Evolutionary conservation across 2,113 vertebrate species (phyloP), one percentile per base, ranked within the genome.

Genomic region (Gymnarchus niloticus): DNA sequence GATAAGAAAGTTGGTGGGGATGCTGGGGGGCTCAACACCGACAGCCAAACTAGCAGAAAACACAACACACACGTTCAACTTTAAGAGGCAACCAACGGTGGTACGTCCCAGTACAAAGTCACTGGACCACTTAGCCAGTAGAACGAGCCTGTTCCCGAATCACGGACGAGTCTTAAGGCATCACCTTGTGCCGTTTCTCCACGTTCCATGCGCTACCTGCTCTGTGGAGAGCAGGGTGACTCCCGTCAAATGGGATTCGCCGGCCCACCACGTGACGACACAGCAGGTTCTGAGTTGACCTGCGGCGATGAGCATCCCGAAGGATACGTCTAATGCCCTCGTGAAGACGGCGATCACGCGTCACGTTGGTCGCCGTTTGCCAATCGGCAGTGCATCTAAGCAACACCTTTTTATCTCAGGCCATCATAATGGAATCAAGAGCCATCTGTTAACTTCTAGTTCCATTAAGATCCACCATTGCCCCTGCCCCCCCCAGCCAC

Each of bases 1-100:
- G 89, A 89, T 85, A 89, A 88, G 90, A 88, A 91, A 91, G 92
- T 92, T 91, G 93, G 92, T 92, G 91, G 91, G 89, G 92, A 90
- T 92, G 92, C 94, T 91, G 92, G 91, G 92, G 91, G 89, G 91
- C 65, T 92, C 93, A 92, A 92, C 73, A 21, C 21, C 5, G 17
- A 19, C 84, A 61, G 57, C 52, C 80, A 88, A 87, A 89, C 90
- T 89, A 89, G 89, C 90, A 49, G 51, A 78, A 87, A 89, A 89
- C 90, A 89, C 89, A 76, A 17, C 73, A 46, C 73, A 33, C 81
- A 41, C 57, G 14, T 6, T 4, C 77, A 52, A 86, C 89, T 91
- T 28, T 86, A 69, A 44, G 41, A 19, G 23, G 89, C 19, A 77
- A 44, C 37, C 37, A 17, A 46, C 21, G 21, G 73, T 17, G 19